Base-by-base conservation (phyloP, 2,113 vertebrate genomes). In the Dryoscopus gambensis region DNA sequence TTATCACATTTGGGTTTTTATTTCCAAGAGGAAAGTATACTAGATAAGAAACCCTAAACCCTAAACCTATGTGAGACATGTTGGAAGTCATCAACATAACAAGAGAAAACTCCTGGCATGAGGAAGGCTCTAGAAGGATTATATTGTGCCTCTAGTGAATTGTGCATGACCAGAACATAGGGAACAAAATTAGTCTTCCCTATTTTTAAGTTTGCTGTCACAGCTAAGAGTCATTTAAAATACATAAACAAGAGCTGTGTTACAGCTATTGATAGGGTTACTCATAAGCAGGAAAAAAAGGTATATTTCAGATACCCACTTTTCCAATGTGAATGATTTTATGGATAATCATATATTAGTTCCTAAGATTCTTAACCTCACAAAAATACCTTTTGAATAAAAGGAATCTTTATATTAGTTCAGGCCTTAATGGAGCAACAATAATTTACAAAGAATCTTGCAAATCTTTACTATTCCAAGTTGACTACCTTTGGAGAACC, bases 1-100 rank as follows among this genome's bases (percentile, higher is more conserved):
- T 95, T 87, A 67, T 63, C 73, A 84, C 57, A 82, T 97, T 90
- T 79, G 25, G 59, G 46, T 87, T 93, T 96, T 95, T 93, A 94
- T 95, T 96, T 95, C 85, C 83, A 90, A 90, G 53, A 92, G 84
- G 50, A 53, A 88, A 64, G 10, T 59, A 74, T 31, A 25, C 14
- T 42, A 78, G n/a, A 84, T 63, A 52, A 91, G 89, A 96, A 76
- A 62, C 0, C 11, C 7, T 3, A 2, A 16, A 19, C 1, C 10
- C 22, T 53, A 52, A 94, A 91, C 33, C 69, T 73, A 27, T 0
- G 0, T 90, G 88, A 82, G 93, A 79, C 24, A 59, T 42, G 11
- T 53, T 93, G 71, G 64, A 95, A 95, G 42, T 53, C 46, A 87
- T 82, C 84, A 94, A 33, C 2, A 4, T 10, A 82, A 83, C 17